Conservation (phyloP, 2,888 invertebrate genomes). For the Acleris cristana region DNA sequence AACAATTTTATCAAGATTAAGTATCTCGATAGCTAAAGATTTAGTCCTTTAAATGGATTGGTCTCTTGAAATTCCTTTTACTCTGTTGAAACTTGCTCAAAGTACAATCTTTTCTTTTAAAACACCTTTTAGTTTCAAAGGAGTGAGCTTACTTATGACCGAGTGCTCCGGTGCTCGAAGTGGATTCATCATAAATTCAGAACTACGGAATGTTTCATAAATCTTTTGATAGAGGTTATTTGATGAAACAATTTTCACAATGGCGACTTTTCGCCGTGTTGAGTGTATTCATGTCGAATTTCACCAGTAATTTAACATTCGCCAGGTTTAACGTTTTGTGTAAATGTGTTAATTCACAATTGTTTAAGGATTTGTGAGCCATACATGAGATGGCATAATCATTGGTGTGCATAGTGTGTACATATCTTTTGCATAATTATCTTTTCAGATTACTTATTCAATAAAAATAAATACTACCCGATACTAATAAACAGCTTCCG, state of each 20-base stretch:
- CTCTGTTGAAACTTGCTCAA: conserved; percentile 9
- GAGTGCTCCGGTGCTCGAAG: not conserved
- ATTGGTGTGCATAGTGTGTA: too few species aligned
- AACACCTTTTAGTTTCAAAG: conserved; percentile 23
- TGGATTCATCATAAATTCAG: conserved; percentile 28
- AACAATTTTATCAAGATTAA: conserved; percentile 30
- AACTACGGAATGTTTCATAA: conserved; percentile 29
- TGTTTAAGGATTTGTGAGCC: too few species aligned
- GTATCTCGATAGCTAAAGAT: conserved; percentile 19
- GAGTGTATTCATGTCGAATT: not conserved
- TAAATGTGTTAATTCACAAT: too few species aligned
- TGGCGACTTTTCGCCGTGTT: not conserved
- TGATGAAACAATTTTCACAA: conserved; percentile 13
- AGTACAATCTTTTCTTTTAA: conserved; percentile 14
- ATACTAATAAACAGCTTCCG: too few species aligned
- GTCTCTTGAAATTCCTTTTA: conserved; percentile 5
- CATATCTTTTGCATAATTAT: too few species aligned
- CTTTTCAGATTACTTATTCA: too few species aligned
- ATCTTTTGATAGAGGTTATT: conserved; percentile 17
- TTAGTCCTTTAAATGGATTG: conserved; percentile 18
- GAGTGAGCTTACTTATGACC: not conserved
- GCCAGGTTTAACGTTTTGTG: too few species aligned
- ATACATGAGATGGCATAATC: too few species aligned
- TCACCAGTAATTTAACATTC: not conserved
- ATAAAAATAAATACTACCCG: too few species aligned